Conservation (phyloP, 2,888 invertebrate genomes). For the Petrolisthes cinctipes region DNA sequence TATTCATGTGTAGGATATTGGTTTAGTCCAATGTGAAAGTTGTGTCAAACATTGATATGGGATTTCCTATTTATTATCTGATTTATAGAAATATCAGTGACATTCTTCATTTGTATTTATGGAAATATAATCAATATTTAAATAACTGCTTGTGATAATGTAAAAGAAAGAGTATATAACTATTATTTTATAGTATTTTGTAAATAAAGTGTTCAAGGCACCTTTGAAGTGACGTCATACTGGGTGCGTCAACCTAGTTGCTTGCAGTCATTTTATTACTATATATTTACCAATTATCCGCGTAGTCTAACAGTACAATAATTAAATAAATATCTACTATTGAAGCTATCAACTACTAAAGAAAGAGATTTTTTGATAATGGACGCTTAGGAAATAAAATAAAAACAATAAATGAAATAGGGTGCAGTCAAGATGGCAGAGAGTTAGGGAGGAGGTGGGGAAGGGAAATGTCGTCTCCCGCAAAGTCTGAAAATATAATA, state of each 20-base stretch:
- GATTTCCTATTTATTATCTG: too few species aligned
- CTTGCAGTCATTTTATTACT: neutral
- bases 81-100: too few species aligned
- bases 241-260: neutral
- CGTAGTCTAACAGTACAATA: too few species aligned
- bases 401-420: neutral
- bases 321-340: neutral
- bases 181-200: too few species aligned
- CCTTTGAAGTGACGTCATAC: neutral
- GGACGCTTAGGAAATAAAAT: neutral
- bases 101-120: too few species aligned
- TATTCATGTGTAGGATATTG: too few species aligned
- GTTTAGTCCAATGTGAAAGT: too few species aligned
- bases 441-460: neutral
- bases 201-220: too few species aligned
- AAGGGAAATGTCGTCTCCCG: constrained; percentile 23
- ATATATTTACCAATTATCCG: neutral
- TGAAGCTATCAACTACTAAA: neutral
- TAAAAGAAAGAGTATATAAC: too few species aligned
- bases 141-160: too few species aligned
- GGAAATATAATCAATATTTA: too few species aligned
- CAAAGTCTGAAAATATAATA: constrained; percentile 41
- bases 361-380: neutral
- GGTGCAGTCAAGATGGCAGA: neutral
- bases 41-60: too few species aligned